A percentile compares a stretch with the other conserved stretches of the same genome.
phyloP scores from a whole-genome alignment of 2,888 invertebrate genomes.

The Falcaria lacertinaria region DNA sequence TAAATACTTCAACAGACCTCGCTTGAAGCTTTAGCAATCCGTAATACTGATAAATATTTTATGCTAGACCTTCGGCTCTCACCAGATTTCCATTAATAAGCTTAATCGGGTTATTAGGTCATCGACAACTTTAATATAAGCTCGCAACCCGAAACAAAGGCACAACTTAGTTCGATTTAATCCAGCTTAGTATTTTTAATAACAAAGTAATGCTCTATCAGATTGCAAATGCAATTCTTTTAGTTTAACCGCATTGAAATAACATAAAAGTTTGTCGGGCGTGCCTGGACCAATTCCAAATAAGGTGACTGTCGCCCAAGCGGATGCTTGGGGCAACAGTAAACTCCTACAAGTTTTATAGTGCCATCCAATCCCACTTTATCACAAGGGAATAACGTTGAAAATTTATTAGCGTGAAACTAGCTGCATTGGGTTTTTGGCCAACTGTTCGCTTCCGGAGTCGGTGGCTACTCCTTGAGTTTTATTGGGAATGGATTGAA shows the following conservation, averaged over 20 bases:
- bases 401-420: slow-evolving; percentile 25
- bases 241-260: slow-evolving; percentile 69
- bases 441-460: slow-evolving; percentile 58
- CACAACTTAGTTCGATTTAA: slow-evolving; percentile 6
- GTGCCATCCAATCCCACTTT: slow-evolving; percentile 27
- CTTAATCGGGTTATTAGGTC: neutral
- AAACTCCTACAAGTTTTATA: slow-evolving; percentile 32
- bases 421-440: slow-evolving; percentile 27
- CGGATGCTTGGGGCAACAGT: slow-evolving; percentile 59
- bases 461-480: slow-evolving; percentile 50
- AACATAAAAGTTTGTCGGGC: slow-evolving; percentile 68
- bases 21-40: too few relatives aligned
- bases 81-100: neutral
- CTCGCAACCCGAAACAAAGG: slow-evolving; percentile 4
- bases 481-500: slow-evolving; percentile 66
- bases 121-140: slow-evolving; percentile 10
- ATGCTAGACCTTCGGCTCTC: too few relatives aligned
- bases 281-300: slow-evolving; percentile 71
- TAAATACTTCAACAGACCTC: too few relatives aligned
- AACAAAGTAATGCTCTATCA: slow-evolving; percentile 30
- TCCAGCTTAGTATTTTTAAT: slow-evolving; percentile 14
- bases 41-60: too few relatives aligned
- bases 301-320: slow-evolving; percentile 73
- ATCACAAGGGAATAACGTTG: slow-evolving; percentile 28
- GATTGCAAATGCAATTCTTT: slow-evolving; percentile 49